phyloP scores from a whole-genome alignment of 2,113 vertebrate genomes.

The Formicarius rufipectus region DNA sequence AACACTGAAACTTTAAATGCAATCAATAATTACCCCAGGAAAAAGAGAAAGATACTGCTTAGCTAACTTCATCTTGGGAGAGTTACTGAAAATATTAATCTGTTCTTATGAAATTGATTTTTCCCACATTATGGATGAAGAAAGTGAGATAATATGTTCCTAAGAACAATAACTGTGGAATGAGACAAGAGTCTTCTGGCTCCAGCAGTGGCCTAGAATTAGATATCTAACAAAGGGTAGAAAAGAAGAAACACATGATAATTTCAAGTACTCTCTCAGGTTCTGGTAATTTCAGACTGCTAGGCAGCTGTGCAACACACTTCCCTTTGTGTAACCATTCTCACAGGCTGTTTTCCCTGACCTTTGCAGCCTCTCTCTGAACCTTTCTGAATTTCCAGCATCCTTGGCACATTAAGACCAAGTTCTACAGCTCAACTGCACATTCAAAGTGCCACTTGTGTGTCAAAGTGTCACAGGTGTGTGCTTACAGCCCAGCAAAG shows the following conservation, averaged over 20 bases:
- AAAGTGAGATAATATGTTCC: neutral
- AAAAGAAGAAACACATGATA: neutral
- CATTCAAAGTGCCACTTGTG: neutral
- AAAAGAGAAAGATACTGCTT: neutral
- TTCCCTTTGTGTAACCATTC: neutral
- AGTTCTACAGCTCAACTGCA: neutral
- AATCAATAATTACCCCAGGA: neutral
- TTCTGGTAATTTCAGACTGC: neutral
- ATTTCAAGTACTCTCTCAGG: neutral
- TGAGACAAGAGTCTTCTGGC: neutral
- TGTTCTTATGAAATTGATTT: neutral
- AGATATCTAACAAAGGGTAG: neutral
- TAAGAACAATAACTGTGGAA: neutral
- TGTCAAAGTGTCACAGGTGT: neutral
- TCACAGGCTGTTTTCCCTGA: neutral
- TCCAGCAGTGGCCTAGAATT: neutral
- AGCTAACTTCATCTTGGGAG: neutral
- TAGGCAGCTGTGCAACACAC: neutral
- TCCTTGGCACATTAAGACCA: accelerated
- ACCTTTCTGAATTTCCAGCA: neutral
- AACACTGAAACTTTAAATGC: neutral
- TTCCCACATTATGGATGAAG: neutral
- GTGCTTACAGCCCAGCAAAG: neutral
- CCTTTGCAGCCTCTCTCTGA: neutral
- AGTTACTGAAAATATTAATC: neutral